Percentiles rank a stretch among this genome's conserved stretches.
phyloP scores from a whole-genome alignment of 1,140 invertebrate genomes.

The Drosophila azteca region DNA sequence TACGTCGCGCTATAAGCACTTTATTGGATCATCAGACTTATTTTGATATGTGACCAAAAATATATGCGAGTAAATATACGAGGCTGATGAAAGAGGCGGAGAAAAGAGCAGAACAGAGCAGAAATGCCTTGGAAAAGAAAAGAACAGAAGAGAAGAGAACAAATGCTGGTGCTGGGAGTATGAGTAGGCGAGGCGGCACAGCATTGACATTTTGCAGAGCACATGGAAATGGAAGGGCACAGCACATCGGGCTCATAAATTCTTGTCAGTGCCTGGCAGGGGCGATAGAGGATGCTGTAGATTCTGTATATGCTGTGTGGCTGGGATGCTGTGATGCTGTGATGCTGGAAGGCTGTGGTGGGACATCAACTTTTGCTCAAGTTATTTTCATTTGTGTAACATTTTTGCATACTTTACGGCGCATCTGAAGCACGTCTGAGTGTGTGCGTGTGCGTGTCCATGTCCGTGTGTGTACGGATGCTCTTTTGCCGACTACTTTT shows the following conservation, averaged over 20 bases:
- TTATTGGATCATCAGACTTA: constrained; percentile 82
- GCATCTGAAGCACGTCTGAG: constrained; percentile 70
- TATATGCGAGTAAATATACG: constrained; percentile 21
- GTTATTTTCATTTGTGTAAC: constrained; percentile 78
- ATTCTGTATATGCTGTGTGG: too few species aligned
- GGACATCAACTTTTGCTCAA: constrained; percentile 71
- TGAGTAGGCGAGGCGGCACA: constrained; percentile 28
- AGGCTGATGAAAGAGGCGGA: not conserved
- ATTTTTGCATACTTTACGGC: constrained; percentile 80
- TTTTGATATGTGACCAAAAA: constrained; percentile 75
- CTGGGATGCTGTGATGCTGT: not conserved
- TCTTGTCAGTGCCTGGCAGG: constrained; percentile 59
- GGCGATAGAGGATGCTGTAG: not conserved
- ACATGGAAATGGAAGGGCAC: constrained; percentile 2
- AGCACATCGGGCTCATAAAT: constrained; percentile 69
- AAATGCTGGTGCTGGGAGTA: not conserved
- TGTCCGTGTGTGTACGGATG: constrained; percentile 15
- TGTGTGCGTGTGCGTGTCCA: constrained; percentile 14
- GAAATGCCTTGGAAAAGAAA: not conserved
- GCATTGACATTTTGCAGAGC: constrained; percentile 76
- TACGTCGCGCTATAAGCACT: constrained; percentile 76
- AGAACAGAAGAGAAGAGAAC: not conserved
- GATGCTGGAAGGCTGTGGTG: constrained; percentile 12
- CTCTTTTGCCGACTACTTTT: constrained; percentile 66
- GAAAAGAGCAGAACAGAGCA: too few species aligned